These are phyloP conservation scores for Halictus quadricinctus DNA, from an alignment of 2,888 invertebrate species.

Conservation along the genomic window DNA sequence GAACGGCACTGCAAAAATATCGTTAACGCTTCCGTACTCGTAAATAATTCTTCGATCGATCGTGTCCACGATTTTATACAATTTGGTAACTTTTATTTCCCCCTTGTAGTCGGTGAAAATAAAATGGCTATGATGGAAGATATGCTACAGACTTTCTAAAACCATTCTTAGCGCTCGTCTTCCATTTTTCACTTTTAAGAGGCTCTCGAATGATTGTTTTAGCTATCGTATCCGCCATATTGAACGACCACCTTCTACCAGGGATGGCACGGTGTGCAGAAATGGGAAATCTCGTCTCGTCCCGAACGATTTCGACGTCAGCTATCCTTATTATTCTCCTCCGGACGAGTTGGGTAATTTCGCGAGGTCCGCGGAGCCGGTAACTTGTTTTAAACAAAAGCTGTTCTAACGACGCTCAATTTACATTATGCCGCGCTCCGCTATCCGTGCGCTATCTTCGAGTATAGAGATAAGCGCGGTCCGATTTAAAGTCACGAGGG, in stretches of 20 bases:
- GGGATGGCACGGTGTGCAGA: neutral
- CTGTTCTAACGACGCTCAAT: constrained; percentile 13
- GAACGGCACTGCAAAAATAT: neutral
- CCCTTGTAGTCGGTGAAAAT: neutral
- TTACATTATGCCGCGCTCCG: constrained; percentile 14
- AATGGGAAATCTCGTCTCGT: neutral
- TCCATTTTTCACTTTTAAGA: neutral
- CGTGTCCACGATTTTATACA: neutral
- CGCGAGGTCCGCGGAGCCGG: constrained; percentile 1
- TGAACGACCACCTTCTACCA: neutral
- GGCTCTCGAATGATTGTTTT: neutral
- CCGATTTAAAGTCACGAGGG: constrained; percentile 37
- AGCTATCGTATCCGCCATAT: neutral
- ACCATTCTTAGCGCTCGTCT: neutral
- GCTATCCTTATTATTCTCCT: constrained; percentile 4
- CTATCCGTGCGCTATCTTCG: constrained; percentile 31
- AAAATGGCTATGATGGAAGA: neutral
- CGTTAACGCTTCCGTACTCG: neutral
- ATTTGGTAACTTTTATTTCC: neutral
- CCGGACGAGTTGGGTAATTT: neutral
- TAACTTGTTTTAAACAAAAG: constrained; percentile 38
- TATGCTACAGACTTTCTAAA: neutral
- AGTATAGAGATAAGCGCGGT: constrained; percentile 25
- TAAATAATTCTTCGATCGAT: too few species aligned
- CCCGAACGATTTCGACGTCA: neutral